Evolutionary conservation across 2,888 invertebrate genomes (phyloP).

Genomic region (Ichneumoninae sp.): DNA sequence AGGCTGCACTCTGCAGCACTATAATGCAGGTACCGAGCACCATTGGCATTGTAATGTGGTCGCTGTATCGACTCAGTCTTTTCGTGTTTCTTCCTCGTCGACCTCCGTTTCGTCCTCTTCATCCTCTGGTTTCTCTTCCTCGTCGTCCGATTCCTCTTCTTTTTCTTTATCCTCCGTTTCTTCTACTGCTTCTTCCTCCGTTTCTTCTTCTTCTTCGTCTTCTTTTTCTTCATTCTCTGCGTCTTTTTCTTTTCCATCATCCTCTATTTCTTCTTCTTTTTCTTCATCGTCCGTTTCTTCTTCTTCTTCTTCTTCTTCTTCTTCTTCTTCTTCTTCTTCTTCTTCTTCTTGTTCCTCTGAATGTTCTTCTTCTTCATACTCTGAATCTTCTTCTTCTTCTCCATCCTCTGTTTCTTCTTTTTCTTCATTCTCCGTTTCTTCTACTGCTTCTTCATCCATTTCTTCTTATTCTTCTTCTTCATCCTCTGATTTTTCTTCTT

Average conservation of each 20-base stretch:
- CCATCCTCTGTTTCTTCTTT: not conserved
- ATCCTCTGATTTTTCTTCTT: not conserved
- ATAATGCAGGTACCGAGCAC: slow-evolving; percentile 11
- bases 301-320: not conserved
- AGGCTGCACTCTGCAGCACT: slow-evolving; percentile 46
- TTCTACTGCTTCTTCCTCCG: slow-evolving; percentile 25
- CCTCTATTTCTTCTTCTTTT: not conserved
- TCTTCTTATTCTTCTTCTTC: not conserved
- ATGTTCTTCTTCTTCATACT: not conserved
- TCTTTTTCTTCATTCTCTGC: not conserved
- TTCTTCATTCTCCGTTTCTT: not conserved
- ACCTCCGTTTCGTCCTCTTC: too few species aligned
- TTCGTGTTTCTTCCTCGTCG: slow-evolving; percentile 26
- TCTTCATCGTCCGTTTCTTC: not conserved
- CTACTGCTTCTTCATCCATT: not conserved
- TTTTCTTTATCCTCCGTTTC: not conserved
- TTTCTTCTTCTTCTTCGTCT: too few species aligned
- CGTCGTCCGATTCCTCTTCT: not conserved
- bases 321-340: not conserved
- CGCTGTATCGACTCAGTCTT: not conserved
- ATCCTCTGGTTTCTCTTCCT: not conserved
- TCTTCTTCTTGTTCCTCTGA: not conserved
- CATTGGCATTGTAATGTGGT: slow-evolving; percentile 40
- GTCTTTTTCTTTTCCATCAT: not conserved
- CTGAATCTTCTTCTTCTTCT: slow-evolving; percentile 17